Evolutionary conservation across 2,113 vertebrate species (phyloP).

Genomic region (Onychorhynchus coronatus): DNA sequence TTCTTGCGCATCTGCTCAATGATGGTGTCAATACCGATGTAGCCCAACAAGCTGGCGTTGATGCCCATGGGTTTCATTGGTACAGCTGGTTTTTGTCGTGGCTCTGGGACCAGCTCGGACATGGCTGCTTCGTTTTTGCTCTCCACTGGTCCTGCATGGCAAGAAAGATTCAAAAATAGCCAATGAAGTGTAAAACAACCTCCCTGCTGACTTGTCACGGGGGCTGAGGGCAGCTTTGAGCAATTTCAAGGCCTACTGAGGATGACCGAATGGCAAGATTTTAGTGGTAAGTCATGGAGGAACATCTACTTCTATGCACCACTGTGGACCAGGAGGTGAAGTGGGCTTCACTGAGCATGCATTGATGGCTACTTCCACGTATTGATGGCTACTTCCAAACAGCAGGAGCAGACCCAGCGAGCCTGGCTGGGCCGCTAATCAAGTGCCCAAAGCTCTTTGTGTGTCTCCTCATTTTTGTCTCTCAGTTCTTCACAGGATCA

Average conservation of each 20-base stretch:
- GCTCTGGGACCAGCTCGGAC: conserved; percentile 93
- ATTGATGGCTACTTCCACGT: neutral
- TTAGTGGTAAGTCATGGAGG: neutral
- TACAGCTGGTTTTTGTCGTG: conserved; percentile 88
- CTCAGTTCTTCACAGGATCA: neutral
- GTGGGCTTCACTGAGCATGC: neutral
- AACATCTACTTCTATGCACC: neutral
- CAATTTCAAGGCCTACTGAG: neutral
- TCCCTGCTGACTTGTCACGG: neutral
- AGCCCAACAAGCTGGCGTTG: conserved; percentile 85
- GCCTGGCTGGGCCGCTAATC: neutral
- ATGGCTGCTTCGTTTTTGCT: conserved; percentile 79
- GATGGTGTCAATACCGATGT: conserved; percentile 95
- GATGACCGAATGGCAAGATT: neutral
- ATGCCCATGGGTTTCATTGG: conserved; percentile 91
- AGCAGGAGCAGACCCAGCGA: neutral
- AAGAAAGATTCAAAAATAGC: neutral
- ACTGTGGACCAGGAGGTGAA: neutral
- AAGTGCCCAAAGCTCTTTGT: neutral
- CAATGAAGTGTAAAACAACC: neutral
- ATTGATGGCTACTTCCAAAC: neutral
- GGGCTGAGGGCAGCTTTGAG: neutral
- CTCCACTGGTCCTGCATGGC: conserved; percentile 75
- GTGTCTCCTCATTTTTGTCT: neutral
- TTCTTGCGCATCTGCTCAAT: conserved; percentile 99